phyloP scores from a whole-genome alignment of 2,888 invertebrate species.

The Nematopogon swammerdamellus region DNA sequence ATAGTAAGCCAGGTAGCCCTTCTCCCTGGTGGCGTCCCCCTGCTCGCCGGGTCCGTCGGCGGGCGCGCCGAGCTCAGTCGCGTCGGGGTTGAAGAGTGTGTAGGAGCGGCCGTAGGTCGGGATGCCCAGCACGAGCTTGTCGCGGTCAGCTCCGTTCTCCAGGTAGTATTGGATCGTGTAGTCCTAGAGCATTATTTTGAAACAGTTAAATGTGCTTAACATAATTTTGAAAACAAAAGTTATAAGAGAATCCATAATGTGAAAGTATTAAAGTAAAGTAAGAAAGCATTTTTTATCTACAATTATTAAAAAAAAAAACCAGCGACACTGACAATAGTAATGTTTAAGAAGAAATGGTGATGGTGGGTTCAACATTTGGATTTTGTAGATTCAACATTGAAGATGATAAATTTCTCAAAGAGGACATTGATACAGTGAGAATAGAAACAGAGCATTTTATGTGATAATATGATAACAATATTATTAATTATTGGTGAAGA shows the following conservation, averaged over 20 bases:
- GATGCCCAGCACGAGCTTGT: conserved; percentile 81
- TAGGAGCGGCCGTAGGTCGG: conserved; percentile 90
- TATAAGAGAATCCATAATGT: background rate
- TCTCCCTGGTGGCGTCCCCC: conserved; percentile 88
- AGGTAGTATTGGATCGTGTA: conserved; percentile 81
- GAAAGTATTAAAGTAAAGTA: no score
- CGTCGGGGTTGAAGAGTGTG: conserved; percentile 82
- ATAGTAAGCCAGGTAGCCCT: conserved; percentile 90
- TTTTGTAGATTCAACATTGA: no score
- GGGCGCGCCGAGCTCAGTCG: conserved; percentile 81
- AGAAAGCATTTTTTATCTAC: no score
- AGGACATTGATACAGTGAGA: no score
- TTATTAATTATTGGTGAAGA: no score
- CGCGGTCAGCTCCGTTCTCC: conserved; percentile 72
- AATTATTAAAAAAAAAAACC: no score
- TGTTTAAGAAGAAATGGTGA: no score
- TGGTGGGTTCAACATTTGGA: no score
- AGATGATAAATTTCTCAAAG: no score
- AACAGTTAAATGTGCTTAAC: background rate
- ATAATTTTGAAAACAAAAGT: background rate
- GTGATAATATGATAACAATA: no score
- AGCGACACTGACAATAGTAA: no score
- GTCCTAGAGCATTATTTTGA: conserved; percentile 53
- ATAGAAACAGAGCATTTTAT: no score
- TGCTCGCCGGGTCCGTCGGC: conserved; percentile 89